A percentile compares a stretch with the other conserved stretches of the same genome.
Evolutionary conservation across 1,140 invertebrate species (phyloP).

Genomic region (Drosophila tropicalis): DNA sequence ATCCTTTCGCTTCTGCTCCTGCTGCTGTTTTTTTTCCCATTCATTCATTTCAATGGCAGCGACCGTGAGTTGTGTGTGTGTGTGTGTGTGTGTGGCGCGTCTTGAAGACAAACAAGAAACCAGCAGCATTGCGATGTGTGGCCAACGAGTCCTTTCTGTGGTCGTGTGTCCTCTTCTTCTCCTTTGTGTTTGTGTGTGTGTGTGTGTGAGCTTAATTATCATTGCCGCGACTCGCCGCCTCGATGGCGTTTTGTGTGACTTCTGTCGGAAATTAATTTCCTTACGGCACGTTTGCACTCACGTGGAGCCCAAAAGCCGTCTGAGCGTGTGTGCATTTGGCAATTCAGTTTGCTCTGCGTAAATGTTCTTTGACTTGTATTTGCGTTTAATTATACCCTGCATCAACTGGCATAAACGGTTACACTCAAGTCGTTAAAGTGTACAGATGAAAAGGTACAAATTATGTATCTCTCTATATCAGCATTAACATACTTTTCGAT

Average conservation of each 20-base stretch:
- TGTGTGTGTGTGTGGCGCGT: constrained; percentile 47
- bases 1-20: constrained; percentile 15
- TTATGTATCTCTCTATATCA: no score
- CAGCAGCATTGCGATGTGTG: constrained; percentile 22
- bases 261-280: constrained; percentile 82
- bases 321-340: constrained; percentile 29
- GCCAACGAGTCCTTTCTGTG: constrained; percentile 37
- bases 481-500: no score
- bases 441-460: no score
- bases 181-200: constrained; percentile 8
- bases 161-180: constrained; percentile 9
- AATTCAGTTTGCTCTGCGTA: constrained; percentile 32
- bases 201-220: constrained; percentile 70
- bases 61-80: constrained; percentile 25
- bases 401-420: no score
- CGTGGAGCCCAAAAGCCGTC: constrained; percentile 29
- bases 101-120: constrained; percentile 65
- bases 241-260: constrained; percentile 74
- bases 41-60: constrained; percentile 11
- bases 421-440: no score
- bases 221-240: constrained; percentile 55
- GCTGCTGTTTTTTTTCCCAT: constrained; percentile 17
- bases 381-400: constrained; percentile 62
- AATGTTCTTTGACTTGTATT: constrained; percentile 56
- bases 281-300: constrained; percentile 47